Evolutionary conservation across 2,113 vertebrate species (phyloP), one percentile per base, ranked within the genome.

Genomic region (Alexandromys fortis): DNA sequence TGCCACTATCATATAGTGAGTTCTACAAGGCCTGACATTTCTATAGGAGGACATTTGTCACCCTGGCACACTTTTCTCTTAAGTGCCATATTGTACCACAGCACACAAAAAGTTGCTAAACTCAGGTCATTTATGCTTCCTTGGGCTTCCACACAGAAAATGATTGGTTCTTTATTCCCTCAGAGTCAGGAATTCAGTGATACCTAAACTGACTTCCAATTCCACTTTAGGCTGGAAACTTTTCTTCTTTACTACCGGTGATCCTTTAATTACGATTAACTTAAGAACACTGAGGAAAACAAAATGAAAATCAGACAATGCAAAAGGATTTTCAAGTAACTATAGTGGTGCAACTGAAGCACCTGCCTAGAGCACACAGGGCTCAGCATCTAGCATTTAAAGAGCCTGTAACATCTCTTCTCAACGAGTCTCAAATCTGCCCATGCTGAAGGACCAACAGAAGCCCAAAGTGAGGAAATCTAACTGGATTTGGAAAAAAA

Each of bases 31-130:
- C 45, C 38, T 45, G 86, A 77, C 76, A 30, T 77, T 92, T 86
- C 52, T 92, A 13, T 83, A 58, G 52, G 42, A 92, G 83, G 35
- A 87, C 5, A 83, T 93, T 93, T 94, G 24, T 92, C 68, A 70
- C 7, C 63, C 28, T 90, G 22, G 91, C 12, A 45, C 4, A 90
- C 1, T 83, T 2, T 94, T 91, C 67, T 22, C 7, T 67, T 49
- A 30, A 93, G n/a, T 88, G 63, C 19, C 67, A 11, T 65, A 3
- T 77, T 63, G 4, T 38, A 67, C 26, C 68, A 33, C 47, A 92
- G 75, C 24, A 79, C 38, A 90, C 63, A 94, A 94, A 75, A 10
- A 9, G 13, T 61, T 81, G 22, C 45, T 38, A 91, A 86, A 95
- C 91, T 81, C 83, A 94, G 55, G 52, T 72, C 38, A 92, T 63